Evolutionary conservation across 2,888 invertebrate species (phyloP).

Genomic region (Drosophila kokeensis): DNA sequence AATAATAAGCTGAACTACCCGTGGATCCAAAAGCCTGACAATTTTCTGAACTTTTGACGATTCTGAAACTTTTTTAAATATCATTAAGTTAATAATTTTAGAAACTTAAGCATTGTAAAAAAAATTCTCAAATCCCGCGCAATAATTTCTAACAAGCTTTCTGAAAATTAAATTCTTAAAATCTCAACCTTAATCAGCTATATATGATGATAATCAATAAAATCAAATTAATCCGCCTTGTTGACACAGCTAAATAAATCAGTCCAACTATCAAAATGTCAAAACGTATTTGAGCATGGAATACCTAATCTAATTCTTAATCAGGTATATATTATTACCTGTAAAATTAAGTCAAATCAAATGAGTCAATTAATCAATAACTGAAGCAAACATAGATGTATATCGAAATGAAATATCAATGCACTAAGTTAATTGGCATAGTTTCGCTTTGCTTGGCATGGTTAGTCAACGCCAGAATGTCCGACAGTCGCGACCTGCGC

Average conservation of each 20-base stretch:
- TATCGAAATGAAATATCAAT: constrained; percentile 10
- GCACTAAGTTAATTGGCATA: constrained; percentile 26
- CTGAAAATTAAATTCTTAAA: not conserved
- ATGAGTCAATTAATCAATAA: constrained; percentile 9
- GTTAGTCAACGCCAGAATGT: constrained; percentile 48
- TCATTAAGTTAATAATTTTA: too few relatives aligned
- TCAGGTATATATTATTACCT: not conserved
- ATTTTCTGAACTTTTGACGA: too few relatives aligned
- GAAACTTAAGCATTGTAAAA: too few relatives aligned
- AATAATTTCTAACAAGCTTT: not conserved
- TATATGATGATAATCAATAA: not conserved
- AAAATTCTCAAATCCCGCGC: too few relatives aligned
- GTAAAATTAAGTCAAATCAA: not conserved
- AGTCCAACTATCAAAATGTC: not conserved
- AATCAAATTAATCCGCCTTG: not conserved
- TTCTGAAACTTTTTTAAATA: too few relatives aligned
- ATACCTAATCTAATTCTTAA: not conserved
- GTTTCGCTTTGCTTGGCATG: not conserved
- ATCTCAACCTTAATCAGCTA: constrained; percentile 4
- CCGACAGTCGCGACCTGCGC: constrained; percentile 45
- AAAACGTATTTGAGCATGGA: not conserved
- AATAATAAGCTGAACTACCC: too few relatives aligned
- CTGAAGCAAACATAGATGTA: not conserved
- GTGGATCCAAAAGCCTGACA: too few relatives aligned
- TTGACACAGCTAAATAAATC: not conserved